A percentile compares a stretch with the other conserved stretches of the same genome.
Conservation (phyloP, 2,113 vertebrate genomes). For the Gadus chalcogrammus region DNA sequence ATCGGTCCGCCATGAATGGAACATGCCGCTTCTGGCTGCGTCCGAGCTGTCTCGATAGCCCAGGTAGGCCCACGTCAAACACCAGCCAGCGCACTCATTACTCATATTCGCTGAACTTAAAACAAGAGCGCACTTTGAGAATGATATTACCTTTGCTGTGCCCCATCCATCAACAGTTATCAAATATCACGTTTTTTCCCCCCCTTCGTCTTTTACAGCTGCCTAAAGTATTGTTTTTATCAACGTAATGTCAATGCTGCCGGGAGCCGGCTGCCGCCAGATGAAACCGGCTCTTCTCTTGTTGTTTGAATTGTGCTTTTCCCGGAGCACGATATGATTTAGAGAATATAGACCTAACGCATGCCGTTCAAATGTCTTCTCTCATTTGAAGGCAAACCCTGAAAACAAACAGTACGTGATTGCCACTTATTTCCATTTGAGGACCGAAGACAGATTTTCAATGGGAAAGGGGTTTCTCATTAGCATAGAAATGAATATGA, state of each 20-base stretch:
- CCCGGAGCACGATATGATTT: conserved; percentile 51
- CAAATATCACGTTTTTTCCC: conserved; percentile 30
- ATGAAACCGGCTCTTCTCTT: conserved; percentile 39
- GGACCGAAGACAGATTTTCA: conserved; percentile 68
- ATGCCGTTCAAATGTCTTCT: conserved; percentile 57
- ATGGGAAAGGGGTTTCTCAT: conserved; percentile 64
- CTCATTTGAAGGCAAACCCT: conserved; percentile 64
- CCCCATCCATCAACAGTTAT: conserved; percentile 54
- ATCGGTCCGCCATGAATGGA: conserved; percentile 42
- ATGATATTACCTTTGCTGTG: conserved; percentile 42
- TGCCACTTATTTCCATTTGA: conserved; percentile 73
- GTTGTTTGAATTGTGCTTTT: conserved; percentile 42
- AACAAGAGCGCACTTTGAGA: conserved; percentile 30
- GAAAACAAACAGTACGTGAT: conserved; percentile 69
- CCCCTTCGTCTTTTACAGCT: conserved; percentile 8
- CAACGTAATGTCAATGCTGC: conserved; percentile 26
- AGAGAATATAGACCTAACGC: conserved; percentile 45
- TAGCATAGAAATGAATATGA: conserved; percentile 83
- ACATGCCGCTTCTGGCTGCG: conserved; percentile 17
- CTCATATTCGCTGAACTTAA: conserved; percentile 36
- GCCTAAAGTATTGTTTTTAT: conserved; percentile 44
- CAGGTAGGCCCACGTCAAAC: conserved; percentile 20
- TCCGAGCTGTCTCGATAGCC: conserved; percentile 29
- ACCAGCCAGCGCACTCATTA: conserved; percentile 38
- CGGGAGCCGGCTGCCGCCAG: conserved; percentile 23